Evolutionary conservation across 2,797 vertebrate species (phyloP).

Genomic region (Telmatherina bonti): DNA sequence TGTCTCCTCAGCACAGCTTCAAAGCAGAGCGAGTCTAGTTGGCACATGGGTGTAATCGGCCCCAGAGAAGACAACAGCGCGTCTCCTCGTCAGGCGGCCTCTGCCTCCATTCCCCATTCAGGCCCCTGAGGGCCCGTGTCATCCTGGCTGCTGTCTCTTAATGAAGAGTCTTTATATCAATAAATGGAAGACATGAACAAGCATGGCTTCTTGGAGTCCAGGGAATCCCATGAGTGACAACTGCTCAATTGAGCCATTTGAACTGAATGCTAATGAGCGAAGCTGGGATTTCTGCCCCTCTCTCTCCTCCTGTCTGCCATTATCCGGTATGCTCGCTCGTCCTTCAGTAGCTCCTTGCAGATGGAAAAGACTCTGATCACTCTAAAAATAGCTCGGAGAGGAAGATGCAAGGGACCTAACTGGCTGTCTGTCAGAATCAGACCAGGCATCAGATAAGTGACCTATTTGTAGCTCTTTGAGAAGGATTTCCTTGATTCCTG

Average conservation of each 20-base stretch:
- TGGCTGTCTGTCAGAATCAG: conserved; percentile 71
- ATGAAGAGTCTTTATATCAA: conserved; percentile 81
- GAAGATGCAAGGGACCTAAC: conserved; percentile 64
- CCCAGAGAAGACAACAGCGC: conserved; percentile 57
- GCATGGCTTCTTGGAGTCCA: conserved; percentile 58
- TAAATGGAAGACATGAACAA: conserved; percentile 83
- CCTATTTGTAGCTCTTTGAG: conserved; percentile 79
- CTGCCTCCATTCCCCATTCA: conserved; percentile 61
- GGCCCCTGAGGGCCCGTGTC: conserved; percentile 77
- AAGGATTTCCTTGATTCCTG: conserved; percentile 82
- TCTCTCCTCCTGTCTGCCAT: conserved; percentile 25
- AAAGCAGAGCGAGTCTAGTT: conserved; percentile 53
- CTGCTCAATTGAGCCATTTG: conserved; percentile 77
- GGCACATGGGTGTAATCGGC: conserved; percentile 55
- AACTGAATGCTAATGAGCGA: conserved; percentile 78
- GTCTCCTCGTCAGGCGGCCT: conserved; percentile 52
- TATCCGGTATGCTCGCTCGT: conserved; percentile 36
- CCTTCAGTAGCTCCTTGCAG: conserved; percentile 46
- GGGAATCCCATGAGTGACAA: conserved; percentile 74
- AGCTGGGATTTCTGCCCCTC: conserved; percentile 51
- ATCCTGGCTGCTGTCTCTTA: conserved; percentile 72
- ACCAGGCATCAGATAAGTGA: conserved; percentile 80
- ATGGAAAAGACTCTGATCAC: conserved; percentile 66
- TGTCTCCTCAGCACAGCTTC: conserved; percentile 47
- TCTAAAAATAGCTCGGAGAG: conserved; percentile 59